Evolutionary conservation across 2,113 vertebrate species (phyloP), one percentile per base, ranked within the genome.

Genomic region (Microtus pennsylvanicus): DNA sequence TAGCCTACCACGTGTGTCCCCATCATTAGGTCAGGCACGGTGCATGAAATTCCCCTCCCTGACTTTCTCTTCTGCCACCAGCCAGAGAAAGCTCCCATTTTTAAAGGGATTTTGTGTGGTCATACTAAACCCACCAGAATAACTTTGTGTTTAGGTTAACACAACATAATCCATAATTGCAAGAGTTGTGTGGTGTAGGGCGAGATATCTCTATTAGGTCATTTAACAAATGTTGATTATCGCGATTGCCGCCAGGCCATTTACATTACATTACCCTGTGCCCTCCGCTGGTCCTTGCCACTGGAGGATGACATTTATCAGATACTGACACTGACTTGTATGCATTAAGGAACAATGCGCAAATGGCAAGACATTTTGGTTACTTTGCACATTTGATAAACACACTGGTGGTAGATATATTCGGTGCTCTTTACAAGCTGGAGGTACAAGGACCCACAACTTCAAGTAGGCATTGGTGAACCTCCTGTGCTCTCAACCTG

Each of bases 31-130:
- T 14, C 30, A 87, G 65, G 19, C 70, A 14, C 2, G 5, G 45
- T 1, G 13, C 47, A 33, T 1, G 33, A 13, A 78, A n/a, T 74
- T 74, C 14, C 58, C 26, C 76, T 95, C 75, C 55, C n/a, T 78
- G 69, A 52, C 55, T 91, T 76, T 72, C n/a, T 74, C 42, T 89
- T 92, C 47, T 89, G 52, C 80, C 50, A 82, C 70, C 76, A 58
- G 13, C 65, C 83, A 42, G 88, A 72, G 75, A 80, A 76, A 65
- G 6, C 35, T 28, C 55, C 33, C 42, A 33, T 35, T 78, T 77
- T 75, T 58, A 45, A 38, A 72, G 19, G 17, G 7, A n/a, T 87
- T 30, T 33, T 10, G 22, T 45, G 2, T 42, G 69, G n/a, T 19
- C 47, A 82, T 38, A 35, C 3, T 8, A 24, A 81, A 11, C 33